Conservation (phyloP, 2,888 invertebrate species). For the Stegophylla sp. region DNA sequence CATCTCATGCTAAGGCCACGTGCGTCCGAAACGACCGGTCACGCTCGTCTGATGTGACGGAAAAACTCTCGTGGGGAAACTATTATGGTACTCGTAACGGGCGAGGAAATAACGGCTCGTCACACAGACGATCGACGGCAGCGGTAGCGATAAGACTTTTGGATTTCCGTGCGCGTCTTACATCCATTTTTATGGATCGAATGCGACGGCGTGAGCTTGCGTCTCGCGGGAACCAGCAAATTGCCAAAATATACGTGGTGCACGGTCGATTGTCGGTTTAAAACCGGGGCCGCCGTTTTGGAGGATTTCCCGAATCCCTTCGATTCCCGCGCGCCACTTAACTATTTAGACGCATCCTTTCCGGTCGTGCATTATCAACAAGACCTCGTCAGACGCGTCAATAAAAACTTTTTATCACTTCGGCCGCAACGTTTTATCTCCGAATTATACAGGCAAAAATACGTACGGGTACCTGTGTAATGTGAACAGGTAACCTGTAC, state of each 20-base stretch:
- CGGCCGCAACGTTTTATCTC: background rate
- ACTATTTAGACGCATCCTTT: constrained; percentile 15
- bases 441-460: background rate
- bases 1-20: too few species aligned
- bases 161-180: background rate
- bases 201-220: constrained; percentile 11
- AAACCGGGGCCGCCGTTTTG: constrained; percentile 4
- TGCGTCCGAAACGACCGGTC: too few species aligned
- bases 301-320: background rate
- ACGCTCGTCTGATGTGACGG: too few species aligned
- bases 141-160: too few species aligned
- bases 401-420: constrained; percentile 23
- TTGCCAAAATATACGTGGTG: constrained; percentile 4
- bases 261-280: constrained; percentile 12
- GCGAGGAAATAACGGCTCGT: too few species aligned
- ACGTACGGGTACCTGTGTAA: too few species aligned
- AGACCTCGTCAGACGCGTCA: constrained; percentile 31
- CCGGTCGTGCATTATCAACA: constrained; percentile 31
- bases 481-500: too few species aligned
- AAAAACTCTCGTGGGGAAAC: too few species aligned
- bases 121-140: too few species aligned
- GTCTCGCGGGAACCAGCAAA: background rate
- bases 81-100: too few species aligned
- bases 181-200: constrained; percentile 12
- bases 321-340: constrained; percentile 8